Percentiles rank a stretch among this genome's conserved stretches.
Conservation (phyloP, 1,140 invertebrate genomes). For the Drosophila tsacasi region DNA sequence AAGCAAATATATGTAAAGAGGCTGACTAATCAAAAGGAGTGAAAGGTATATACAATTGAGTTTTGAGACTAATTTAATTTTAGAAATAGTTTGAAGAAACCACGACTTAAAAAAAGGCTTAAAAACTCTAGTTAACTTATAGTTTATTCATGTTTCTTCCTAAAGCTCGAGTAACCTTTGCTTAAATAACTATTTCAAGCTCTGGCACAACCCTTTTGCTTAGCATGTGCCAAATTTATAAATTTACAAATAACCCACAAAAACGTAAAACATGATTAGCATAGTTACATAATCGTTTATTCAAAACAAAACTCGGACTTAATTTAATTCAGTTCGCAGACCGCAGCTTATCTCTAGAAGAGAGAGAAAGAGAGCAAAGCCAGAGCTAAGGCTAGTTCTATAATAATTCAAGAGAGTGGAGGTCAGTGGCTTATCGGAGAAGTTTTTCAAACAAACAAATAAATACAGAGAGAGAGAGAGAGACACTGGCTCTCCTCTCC, state of each 20-base stretch:
- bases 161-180: too few relatives aligned
- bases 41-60: background rate
- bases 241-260: conserved; percentile 10
- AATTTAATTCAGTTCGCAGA: conserved; percentile 51
- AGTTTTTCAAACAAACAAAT: conserved; percentile 44
- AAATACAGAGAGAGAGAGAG: conserved; percentile 14
- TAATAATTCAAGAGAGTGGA: conserved; percentile 26
- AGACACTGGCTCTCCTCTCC: conserved; percentile 7
- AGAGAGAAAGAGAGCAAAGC: conserved; percentile 19
- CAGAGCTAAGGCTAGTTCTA: conserved; percentile 41
- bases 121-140: background rate
- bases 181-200: background rate
- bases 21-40: background rate
- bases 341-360: conserved; percentile 40
- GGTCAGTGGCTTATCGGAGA: conserved; percentile 77
- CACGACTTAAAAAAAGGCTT: too few relatives aligned
- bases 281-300: conserved; percentile 44
- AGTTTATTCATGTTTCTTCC: too few relatives aligned
- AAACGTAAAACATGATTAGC: conserved; percentile 29
- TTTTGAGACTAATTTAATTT: too few relatives aligned
- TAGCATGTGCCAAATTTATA: conserved; percentile 34
- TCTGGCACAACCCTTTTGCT: conserved; percentile 13
- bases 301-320: conserved; percentile 51
- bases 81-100: background rate
- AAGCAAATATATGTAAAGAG: background rate